Evolutionary conservation across 2,888 invertebrate genomes (phyloP), one percentile per base, ranked within the genome.

Genomic region (Leptinotarsa peninsularis): DNA sequence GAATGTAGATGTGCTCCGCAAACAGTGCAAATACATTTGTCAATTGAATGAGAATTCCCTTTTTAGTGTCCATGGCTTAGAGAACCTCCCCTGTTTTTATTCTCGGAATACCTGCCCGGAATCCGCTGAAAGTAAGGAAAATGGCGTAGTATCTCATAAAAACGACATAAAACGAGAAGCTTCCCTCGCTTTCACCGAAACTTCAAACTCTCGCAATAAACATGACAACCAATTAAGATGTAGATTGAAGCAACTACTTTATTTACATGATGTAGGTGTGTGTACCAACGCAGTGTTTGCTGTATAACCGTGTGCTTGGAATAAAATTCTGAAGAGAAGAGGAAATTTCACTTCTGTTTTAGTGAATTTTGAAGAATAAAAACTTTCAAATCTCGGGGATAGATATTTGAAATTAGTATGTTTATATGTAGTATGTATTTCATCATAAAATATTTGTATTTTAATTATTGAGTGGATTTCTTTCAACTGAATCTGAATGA

Each of bases 171-270:
- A 70, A 70, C 49, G 56, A 18, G 58, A 49, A 43, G 58, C 49
- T 70, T 23, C 43, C 70, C 60, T 56, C 58, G 33, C 50, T 70
- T 49, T 18, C 82, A 83, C 79, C 79, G 77, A 78, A 83, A 85
- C 81, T 84, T 84, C 84, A 86, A 87, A 86, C 85, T 85, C 83
- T 49, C 73, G 85, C 86, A 87, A 87, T 88, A 88, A 88, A 88
- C 87, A 88, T 88, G 88, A 88, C 88, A 88, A 87, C 86, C 87
- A 88, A 88, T 88, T 88, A 88, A 88, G 88, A 88, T 88, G 88
- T 87, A 88, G 88, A 88, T 88, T 88, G 87, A 86, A 85, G 85
- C 84, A 85, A 85, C 85, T 85, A 83, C 84, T 82, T 85, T 86
- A 87, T 88, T 88, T 87, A 86, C 87, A 87, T 86, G 86, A 85